phyloP scores from a whole-genome alignment of 2,888 invertebrate species.

The Anthophora plumipes region DNA sequence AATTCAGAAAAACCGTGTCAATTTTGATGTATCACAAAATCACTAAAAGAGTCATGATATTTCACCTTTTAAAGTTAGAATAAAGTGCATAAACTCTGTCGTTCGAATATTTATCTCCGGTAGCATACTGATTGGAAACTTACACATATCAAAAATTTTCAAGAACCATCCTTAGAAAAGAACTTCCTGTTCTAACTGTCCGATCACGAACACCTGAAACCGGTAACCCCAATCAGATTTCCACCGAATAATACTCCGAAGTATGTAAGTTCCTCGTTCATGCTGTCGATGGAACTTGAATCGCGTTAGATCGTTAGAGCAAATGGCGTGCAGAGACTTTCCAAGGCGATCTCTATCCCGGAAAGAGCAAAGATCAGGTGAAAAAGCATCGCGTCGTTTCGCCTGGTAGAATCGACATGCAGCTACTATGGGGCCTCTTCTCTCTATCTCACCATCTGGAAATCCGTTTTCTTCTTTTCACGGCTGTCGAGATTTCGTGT shows the following conservation, averaged over 20 bases:
- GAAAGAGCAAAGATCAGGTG: conserved; percentile 34
- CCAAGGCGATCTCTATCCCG: not conserved
- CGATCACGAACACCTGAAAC: too few species aligned
- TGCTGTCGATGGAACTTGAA: not conserved
- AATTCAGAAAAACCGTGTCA: too few species aligned
- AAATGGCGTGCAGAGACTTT: not conserved
- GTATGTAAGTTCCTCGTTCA: too few species aligned
- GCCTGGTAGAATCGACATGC: not conserved
- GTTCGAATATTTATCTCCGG: too few species aligned
- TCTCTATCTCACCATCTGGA: not conserved
- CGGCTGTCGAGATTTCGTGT: conserved; percentile 30
- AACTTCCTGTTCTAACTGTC: too few species aligned
- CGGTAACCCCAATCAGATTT: not conserved
- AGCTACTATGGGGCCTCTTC: not conserved
- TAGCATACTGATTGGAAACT: too few species aligned
- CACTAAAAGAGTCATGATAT: too few species aligned
- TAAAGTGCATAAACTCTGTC: too few species aligned
- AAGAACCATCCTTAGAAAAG: not conserved
- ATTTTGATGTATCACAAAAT: too few species aligned
- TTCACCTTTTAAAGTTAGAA: too few species aligned
- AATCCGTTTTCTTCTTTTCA: conserved; percentile 30
- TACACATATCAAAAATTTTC: not conserved
- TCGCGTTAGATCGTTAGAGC: not conserved
- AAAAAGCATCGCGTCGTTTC: conserved; percentile 19
- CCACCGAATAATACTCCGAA: not conserved